Percentiles rank a stretch among this genome's conserved stretches.
These are phyloP conservation scores for Piliocolobus tephrosceles DNA, from an alignment of 2,113 vertebrate genomes.

Conservation along the genomic window DNA sequence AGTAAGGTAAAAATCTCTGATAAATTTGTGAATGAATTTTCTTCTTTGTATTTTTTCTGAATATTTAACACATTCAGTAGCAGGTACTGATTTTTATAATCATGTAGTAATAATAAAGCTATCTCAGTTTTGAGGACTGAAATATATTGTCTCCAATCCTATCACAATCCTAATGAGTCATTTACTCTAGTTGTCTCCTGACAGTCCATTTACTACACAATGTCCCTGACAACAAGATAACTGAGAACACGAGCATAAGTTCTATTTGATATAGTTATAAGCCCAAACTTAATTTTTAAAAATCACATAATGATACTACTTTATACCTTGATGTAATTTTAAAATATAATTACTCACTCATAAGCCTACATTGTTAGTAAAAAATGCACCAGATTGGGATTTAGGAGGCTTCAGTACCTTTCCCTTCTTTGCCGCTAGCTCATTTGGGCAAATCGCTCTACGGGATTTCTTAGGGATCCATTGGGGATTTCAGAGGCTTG, in stretches of 20 bases:
- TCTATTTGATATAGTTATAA: neutral
- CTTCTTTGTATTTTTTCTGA: conserved; percentile 8
- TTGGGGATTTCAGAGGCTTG: neutral
- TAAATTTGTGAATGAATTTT: neutral
- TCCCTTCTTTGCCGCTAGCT: neutral
- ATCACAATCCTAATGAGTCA: neutral
- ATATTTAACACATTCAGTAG: neutral
- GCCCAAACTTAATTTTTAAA: conserved; percentile 19
- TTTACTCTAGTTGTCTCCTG: neutral
- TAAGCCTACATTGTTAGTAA: neutral
- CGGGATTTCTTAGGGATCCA: neutral
- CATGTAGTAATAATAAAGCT: neutral
- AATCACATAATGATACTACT: conserved; percentile 3
- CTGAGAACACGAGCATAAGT: neutral
- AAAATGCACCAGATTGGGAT: neutral
- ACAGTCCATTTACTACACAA: neutral
- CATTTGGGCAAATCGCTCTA: neutral
- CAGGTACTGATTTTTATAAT: neutral
- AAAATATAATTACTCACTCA: conserved; percentile 9
- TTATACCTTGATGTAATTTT: conserved; percentile 13
- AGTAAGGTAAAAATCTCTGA: neutral
- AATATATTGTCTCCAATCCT: neutral
- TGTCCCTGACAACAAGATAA: neutral
- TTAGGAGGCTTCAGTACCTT: neutral
- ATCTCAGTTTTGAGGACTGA: neutral